Percentiles rank a stretch among this genome's conserved stretches.
These are phyloP conservation scores for Chaetogeoica ovagalla DNA, from an alignment of 2,888 invertebrate species.

Conservation along the genomic window DNA sequence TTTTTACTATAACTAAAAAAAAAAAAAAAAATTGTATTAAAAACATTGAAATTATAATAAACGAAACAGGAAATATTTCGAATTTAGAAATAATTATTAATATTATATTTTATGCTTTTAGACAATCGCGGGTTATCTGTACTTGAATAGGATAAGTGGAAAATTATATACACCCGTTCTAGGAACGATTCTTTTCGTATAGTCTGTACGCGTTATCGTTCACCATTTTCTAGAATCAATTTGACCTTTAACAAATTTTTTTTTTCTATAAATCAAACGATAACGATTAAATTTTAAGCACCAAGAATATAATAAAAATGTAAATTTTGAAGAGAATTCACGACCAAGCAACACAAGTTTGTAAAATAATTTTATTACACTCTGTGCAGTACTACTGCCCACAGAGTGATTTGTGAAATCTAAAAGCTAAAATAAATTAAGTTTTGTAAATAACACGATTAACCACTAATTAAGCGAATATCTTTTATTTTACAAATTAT, in stretches of 20 bases:
- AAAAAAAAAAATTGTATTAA: no score
- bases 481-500: neutral
- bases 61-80: neutral
- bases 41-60: no score
- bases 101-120: neutral
- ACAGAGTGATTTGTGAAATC: neutral
- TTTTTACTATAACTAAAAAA: no score
- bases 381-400: neutral
- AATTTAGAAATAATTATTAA: neutral
- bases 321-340: neutral
- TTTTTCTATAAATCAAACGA: neutral
- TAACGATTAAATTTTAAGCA: no score
- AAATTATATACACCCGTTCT: neutral
- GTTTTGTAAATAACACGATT: neutral
- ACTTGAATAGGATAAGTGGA: neutral
- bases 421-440: neutral
- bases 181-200: neutral
- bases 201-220: neutral
- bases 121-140: neutral
- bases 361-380: neutral
- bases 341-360: neutral
- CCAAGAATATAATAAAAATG: no score
- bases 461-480: neutral
- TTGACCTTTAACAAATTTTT: constrained; percentile 3
- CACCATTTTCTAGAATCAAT: neutral